These are phyloP conservation scores for Poicephalus gulielmi DNA, from an alignment of 2,113 vertebrate species.

Conservation along the genomic window DNA sequence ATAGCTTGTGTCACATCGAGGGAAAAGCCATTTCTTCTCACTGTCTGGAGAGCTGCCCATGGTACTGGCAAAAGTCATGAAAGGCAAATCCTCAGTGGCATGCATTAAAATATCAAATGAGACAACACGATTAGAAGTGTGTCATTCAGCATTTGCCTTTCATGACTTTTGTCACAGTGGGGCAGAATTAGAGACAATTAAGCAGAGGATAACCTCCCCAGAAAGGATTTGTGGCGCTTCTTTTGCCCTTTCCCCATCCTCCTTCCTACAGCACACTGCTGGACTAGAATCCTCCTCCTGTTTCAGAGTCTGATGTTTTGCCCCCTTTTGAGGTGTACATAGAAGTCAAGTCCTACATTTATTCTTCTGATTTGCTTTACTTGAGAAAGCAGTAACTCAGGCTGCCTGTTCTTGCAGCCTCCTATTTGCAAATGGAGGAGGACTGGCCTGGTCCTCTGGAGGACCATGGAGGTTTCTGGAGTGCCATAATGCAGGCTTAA, in stretches of 20 bases:
- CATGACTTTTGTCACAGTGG: neutral
- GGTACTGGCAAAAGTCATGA: slow-evolving; percentile 65
- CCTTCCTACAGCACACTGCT: neutral
- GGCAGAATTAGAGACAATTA: slow-evolving; percentile 22
- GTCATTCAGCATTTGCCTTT: slow-evolving; percentile 14
- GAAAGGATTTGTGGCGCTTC: neutral
- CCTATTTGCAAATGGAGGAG: neutral
- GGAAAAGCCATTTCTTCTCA: slow-evolving; percentile 29
- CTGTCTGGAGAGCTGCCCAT: slow-evolving; percentile 70
- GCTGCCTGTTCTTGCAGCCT: neutral
- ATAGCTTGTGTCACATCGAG: neutral
- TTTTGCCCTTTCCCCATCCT: neutral
- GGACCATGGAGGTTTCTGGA: neutral
- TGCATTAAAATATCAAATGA: slow-evolving; percentile 70
- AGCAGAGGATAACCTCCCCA: neutral
- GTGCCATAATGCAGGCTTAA: neutral
- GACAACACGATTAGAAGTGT: slow-evolving; percentile 56
- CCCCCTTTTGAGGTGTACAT: neutral
- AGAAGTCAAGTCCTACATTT: neutral
- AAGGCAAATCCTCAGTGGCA: slow-evolving; percentile 68
- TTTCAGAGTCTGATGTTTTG: neutral
- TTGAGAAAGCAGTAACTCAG: neutral
- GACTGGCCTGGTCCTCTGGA: neutral
- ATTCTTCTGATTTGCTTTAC: neutral
- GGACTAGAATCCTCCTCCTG: neutral